phyloP scores from a whole-genome alignment of 2,113 vertebrate genomes.

The Amblyopsis rosae region DNA sequence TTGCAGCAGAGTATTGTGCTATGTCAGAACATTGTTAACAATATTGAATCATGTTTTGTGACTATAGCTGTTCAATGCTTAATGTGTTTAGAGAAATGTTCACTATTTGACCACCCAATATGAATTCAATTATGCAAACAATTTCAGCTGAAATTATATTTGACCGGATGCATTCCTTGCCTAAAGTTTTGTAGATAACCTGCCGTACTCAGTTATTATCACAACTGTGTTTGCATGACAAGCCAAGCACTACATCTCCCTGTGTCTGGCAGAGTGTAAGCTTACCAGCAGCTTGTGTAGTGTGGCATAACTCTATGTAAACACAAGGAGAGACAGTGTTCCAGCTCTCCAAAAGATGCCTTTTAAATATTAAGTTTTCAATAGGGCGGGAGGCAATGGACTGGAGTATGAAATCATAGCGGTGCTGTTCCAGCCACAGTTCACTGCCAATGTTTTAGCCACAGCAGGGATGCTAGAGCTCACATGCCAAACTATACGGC shows the following conservation, averaged over 20 bases:
- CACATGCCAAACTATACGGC: conserved; percentile 28
- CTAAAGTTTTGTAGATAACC: neutral
- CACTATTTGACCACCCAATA: neutral
- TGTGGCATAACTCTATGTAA: conserved; percentile 40
- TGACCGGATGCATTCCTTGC: neutral
- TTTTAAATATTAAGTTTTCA: conserved; percentile 69
- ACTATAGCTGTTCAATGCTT: no score
- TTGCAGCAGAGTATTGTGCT: neutral
- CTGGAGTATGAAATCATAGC: conserved; percentile 45
- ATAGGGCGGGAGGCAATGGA: conserved; percentile 38
- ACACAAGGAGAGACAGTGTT: conserved; percentile 27
- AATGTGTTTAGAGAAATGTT: no score
- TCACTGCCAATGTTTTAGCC: conserved; percentile 54
- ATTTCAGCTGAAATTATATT: conserved; percentile 1
- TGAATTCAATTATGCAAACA: neutral
- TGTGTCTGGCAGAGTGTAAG: conserved; percentile 19
- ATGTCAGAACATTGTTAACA: neutral
- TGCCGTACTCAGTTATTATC: conserved; percentile 24
- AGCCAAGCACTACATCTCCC: conserved; percentile 35
- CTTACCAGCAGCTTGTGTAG: conserved; percentile 26
- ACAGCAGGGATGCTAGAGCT: conserved; percentile 32
- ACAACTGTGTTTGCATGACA: conserved; percentile 21
- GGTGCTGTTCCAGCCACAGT: conserved; percentile 28
- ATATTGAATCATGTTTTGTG: neutral
- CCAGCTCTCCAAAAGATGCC: conserved; percentile 26